These are phyloP conservation scores for human (Homo sapiens) DNA, from an alignment of 2,113 vertebrate genomes.

Conservation along the genomic window DNA sequence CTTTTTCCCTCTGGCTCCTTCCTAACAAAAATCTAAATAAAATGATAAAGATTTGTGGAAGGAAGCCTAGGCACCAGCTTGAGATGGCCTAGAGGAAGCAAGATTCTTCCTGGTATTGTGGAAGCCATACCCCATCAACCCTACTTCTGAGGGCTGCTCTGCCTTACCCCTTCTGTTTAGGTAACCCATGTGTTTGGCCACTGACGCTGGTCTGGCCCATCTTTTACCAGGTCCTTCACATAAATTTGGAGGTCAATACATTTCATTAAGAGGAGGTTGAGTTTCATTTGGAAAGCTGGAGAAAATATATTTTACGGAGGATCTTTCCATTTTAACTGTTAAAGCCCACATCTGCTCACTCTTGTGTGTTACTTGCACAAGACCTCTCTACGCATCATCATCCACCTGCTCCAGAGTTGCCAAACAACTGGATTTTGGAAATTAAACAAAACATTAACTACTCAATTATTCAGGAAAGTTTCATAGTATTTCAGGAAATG, in stretches of 20 bases:
- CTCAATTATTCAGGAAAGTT: not conserved
- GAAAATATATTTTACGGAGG: not conserved
- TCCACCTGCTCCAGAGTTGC: not conserved
- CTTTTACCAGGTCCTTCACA: not conserved
- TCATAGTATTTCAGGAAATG: conserved; percentile 35
- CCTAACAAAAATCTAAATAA: not conserved
- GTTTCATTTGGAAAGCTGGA: not conserved
- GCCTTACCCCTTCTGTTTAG: not conserved
- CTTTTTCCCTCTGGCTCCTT: not conserved
- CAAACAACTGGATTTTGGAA: not conserved
- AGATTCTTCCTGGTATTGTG: not conserved
- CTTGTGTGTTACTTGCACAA: not conserved
- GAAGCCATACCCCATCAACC: no score
- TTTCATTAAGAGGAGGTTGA: not conserved
- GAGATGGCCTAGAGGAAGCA: not conserved
- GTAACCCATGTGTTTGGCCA: not conserved
- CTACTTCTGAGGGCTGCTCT: not conserved
- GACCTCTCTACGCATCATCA: not conserved
- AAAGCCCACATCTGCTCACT: conserved; percentile 4
- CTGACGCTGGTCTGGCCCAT: not conserved
- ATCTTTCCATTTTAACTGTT: not conserved
- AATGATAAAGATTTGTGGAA: not conserved
- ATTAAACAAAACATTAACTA: conserved; percentile 22
- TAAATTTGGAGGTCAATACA: not conserved
- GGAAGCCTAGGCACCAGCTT: not conserved